These are phyloP conservation scores for Pithecia hirsuta DNA, from an alignment of 2,797 vertebrate species.

Conservation along the genomic window DNA sequence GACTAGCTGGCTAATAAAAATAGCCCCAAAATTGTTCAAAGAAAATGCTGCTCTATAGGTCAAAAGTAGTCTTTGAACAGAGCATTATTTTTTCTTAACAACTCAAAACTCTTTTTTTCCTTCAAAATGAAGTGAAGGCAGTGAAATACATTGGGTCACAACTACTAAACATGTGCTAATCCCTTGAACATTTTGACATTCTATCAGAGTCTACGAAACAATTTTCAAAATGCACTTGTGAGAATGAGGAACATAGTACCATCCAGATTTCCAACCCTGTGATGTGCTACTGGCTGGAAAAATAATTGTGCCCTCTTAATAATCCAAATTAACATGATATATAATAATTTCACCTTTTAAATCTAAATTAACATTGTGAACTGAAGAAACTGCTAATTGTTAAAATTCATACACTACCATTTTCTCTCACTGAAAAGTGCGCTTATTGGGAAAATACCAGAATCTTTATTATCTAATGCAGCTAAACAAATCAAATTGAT, in stretches of 20 bases:
- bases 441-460: background rate
- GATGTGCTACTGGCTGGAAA: background rate
- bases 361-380: background rate
- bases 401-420: background rate
- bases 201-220: constrained; percentile 17
- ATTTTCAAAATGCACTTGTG: constrained; percentile 27
- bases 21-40: background rate
- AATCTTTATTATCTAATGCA: background rate
- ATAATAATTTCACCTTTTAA: background rate
- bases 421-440: background rate
- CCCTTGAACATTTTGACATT: constrained; percentile 20
- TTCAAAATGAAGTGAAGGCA: constrained; percentile 2
- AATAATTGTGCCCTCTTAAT: background rate
- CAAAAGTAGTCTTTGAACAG: background rate
- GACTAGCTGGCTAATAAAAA: background rate
- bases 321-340: background rate
- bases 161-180: constrained; percentile 1
- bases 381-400: background rate
- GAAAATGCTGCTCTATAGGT: background rate
- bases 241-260: background rate
- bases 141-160: background rate
- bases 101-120: background rate
- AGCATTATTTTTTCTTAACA: background rate
- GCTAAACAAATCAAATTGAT: background rate
- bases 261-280: background rate